These are phyloP conservation scores for Bradypodion ventrale DNA, from an alignment of 2,797 vertebrate genomes.

Conservation along the genomic window DNA sequence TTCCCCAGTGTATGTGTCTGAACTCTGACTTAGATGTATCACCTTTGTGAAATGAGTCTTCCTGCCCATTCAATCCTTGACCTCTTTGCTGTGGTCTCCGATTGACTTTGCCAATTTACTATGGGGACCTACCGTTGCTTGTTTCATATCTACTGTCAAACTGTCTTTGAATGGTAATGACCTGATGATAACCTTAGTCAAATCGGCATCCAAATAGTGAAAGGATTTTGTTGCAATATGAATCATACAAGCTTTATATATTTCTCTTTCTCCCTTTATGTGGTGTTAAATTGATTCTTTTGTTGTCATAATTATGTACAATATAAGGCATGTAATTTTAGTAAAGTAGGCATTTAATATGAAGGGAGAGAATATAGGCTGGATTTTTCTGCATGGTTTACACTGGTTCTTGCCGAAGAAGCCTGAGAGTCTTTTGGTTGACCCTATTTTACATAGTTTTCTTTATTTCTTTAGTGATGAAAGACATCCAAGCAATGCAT, in stretches of 20 bases:
- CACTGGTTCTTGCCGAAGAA: not conserved
- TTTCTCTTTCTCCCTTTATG: not conserved
- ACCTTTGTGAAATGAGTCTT: conserved; percentile 74
- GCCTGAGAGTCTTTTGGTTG: conserved; percentile 18
- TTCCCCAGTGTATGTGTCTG: conserved; percentile 48
- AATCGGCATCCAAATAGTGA: conserved; percentile 46
- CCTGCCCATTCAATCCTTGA: conserved; percentile 66
- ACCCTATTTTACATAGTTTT: conserved; percentile 15
- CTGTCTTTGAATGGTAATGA: conserved; percentile 55
- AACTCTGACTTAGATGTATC: conserved; percentile 67
- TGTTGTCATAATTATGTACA: not conserved
- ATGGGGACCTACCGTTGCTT: conserved; percentile 43
- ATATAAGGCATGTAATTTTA: fast-evolving
- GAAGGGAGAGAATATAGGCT: conserved; percentile 2
- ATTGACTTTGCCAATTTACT: conserved; percentile 62
- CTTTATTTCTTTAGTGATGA: conserved; percentile 37
- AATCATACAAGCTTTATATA: conserved; percentile 23
- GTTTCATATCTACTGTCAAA: conserved; percentile 53
- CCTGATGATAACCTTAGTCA: conserved; percentile 61
- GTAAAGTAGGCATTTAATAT: not conserved
- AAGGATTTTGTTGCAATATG: conserved; percentile 43
- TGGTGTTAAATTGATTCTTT: not conserved
- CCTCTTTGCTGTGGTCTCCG: conserved; percentile 61
- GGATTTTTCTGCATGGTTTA: conserved; percentile 37
- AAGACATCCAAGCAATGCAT: conserved; percentile 51